Evolutionary conservation across 1,140 invertebrate species (phyloP).

Genomic region (Anadara kagoshimensis): DNA sequence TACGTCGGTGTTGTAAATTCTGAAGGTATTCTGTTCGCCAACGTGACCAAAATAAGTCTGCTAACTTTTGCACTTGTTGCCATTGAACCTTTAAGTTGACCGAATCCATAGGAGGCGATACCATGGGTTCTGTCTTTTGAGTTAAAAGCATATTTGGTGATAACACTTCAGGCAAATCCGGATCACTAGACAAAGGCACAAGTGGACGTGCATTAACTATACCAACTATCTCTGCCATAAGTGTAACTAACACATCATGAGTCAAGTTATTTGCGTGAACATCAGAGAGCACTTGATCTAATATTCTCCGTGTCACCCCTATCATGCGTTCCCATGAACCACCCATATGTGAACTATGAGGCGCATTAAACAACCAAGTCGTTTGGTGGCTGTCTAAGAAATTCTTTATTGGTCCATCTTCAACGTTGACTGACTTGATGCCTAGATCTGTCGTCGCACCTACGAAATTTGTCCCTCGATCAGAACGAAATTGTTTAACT

Average conservation of each 20-base stretch:
- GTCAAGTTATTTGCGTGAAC: neutral
- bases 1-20: too few species aligned
- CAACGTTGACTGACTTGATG: conserved; percentile 17
- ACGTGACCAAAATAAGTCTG: too few species aligned
- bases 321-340: neutral
- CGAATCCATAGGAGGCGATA: neutral
- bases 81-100: neutral
- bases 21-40: too few species aligned
- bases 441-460: conserved; percentile 19
- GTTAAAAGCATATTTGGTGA: conserved; percentile 11
- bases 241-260: conserved; percentile 17
- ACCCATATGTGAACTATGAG: neutral
- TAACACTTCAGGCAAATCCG: conserved; percentile 1
- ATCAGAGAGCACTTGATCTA: conserved; percentile 6
- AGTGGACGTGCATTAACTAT: conserved; percentile 26
- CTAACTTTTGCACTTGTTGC: too few species aligned
- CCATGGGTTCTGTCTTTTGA: neutral
- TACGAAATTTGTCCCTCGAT: conserved; percentile 52
- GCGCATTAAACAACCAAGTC: conserved; percentile 10
- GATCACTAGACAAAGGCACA: conserved; percentile 14
- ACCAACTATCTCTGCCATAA: conserved; percentile 14
- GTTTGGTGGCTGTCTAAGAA: conserved; percentile 3
- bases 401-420: conserved; percentile 11
- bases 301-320: conserved; percentile 2
- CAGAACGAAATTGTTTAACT: conserved; percentile 38